Evolutionary conservation across 2,797 vertebrate genomes (phyloP).

Genomic region (Botia kubotai): DNA sequence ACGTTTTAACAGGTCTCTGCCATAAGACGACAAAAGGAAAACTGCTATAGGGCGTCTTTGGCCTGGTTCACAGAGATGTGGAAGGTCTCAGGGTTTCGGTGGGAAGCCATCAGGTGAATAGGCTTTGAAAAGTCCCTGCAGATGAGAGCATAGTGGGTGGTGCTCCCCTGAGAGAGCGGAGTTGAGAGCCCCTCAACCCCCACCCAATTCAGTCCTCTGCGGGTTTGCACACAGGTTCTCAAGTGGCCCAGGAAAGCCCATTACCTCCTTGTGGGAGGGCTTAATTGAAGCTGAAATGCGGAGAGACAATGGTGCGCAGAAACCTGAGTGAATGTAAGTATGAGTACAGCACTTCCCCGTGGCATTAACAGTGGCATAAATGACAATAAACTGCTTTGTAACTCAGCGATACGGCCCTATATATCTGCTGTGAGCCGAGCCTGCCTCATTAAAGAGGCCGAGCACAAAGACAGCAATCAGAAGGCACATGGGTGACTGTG

Average conservation of each 20-base stretch:
- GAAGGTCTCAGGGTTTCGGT: constrained; percentile 38
- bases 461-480: constrained; percentile 48
- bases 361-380: constrained; percentile 56
- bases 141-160: constrained; percentile 45
- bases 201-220: constrained; percentile 59
- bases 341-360: constrained; percentile 58
- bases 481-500: constrained; percentile 32
- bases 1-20: not conserved
- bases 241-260: constrained; percentile 73
- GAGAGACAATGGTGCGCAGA: constrained; percentile 66
- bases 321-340: constrained; percentile 67
- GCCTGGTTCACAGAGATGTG: constrained; percentile 23
- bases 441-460: constrained; percentile 38
- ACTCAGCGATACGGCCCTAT: constrained; percentile 43
- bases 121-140: constrained; percentile 27
- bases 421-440: constrained; percentile 34
- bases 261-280: constrained; percentile 71
- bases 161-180: constrained; percentile 19
- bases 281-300: constrained; percentile 72
- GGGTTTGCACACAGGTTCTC: constrained; percentile 66
- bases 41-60: not conserved
- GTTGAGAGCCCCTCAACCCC: constrained; percentile 2
- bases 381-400: constrained; percentile 62
- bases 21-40: not conserved
- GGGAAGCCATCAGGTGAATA: constrained; percentile 58